These are phyloP conservation scores for Megaleporinus macrocephalus DNA, from an alignment of 2,113 vertebrate genomes.

Conservation along the genomic window DNA sequence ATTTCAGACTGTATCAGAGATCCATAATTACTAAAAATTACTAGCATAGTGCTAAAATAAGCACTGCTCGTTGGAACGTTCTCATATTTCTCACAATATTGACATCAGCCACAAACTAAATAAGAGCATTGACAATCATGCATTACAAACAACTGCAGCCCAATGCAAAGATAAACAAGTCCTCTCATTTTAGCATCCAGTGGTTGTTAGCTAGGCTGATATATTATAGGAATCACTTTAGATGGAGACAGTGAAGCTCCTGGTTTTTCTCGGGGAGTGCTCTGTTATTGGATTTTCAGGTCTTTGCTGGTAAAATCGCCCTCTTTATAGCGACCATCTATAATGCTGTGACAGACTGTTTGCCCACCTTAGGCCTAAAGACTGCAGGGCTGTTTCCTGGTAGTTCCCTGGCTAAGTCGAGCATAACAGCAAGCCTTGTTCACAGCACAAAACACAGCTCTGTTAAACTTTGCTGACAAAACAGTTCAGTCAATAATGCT, in stretches of 20 bases:
- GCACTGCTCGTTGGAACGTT: too few species aligned
- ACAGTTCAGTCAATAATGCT: neutral
- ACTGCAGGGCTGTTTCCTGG: slow-evolving; percentile 46
- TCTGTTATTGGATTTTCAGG: slow-evolving; percentile 60
- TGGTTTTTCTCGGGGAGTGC: slow-evolving; percentile 33
- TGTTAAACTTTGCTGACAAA: neutral
- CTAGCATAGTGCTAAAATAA: too few species aligned
- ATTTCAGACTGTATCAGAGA: neutral
- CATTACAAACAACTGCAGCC: neutral
- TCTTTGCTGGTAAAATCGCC: slow-evolving; percentile 62
- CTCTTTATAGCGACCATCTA: slow-evolving; percentile 63
- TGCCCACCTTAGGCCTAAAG: slow-evolving; percentile 54
- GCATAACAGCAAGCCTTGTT: neutral
- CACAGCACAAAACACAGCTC: neutral
- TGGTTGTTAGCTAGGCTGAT: slow-evolving; percentile 14
- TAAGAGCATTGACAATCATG: neutral
- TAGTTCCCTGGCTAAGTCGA: slow-evolving; percentile 1
- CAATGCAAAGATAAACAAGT: slow-evolving; percentile 9
- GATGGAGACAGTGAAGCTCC: slow-evolving; percentile 40
- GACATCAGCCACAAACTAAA: neutral
- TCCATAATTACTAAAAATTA: neutral
- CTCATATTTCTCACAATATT: neutral
- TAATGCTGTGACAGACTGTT: slow-evolving; percentile 53
- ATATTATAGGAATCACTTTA: slow-evolving; percentile 8
- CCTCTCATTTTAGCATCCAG: slow-evolving; percentile 12